Conservation (phyloP, 2,888 invertebrate genomes). For the Protophormia terraenovae region DNA sequence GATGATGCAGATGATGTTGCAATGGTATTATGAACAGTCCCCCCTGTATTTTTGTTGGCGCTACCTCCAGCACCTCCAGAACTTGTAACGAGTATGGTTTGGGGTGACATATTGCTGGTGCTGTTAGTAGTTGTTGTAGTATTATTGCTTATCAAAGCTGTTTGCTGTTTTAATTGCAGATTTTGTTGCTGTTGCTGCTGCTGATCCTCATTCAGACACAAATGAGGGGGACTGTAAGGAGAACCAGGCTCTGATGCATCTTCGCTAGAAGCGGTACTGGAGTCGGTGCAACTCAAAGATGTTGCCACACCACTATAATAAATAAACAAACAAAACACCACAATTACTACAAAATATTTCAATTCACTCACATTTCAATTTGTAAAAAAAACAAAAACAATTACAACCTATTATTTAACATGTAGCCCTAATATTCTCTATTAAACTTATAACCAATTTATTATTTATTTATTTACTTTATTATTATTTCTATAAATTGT, state of each 20-base stretch:
- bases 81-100: conserved; percentile 77
- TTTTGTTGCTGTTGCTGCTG: conserved; percentile 65
- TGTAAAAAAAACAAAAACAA: neutral
- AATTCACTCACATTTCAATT: neutral
- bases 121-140: neutral
- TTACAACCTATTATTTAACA: conserved; percentile 35
- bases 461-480: neutral
- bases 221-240: conserved; percentile 84
- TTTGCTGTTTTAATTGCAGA: conserved; percentile 25
- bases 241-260: conserved; percentile 94
- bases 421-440: neutral
- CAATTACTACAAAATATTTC: conserved; percentile 15
- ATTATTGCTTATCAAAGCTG: conserved; percentile 57
- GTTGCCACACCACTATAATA: conserved; percentile 91
- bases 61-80: conserved; percentile 50
- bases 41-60: conserved; percentile 69
- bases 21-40: conserved; percentile 74
- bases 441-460: conserved; percentile 8
- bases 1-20: conserved; percentile 32
- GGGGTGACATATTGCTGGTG: conserved; percentile 76
- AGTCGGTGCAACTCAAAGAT: conserved; percentile 86
- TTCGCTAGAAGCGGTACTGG: conserved; percentile 86
- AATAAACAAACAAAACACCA: conserved; percentile 26
- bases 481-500: neutral
- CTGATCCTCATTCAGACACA: conserved; percentile 83